Evolutionary conservation across 2,888 invertebrate species (phyloP), one percentile per base, ranked within the genome.

Genomic region (Megaustenia siamemsis): DNA sequence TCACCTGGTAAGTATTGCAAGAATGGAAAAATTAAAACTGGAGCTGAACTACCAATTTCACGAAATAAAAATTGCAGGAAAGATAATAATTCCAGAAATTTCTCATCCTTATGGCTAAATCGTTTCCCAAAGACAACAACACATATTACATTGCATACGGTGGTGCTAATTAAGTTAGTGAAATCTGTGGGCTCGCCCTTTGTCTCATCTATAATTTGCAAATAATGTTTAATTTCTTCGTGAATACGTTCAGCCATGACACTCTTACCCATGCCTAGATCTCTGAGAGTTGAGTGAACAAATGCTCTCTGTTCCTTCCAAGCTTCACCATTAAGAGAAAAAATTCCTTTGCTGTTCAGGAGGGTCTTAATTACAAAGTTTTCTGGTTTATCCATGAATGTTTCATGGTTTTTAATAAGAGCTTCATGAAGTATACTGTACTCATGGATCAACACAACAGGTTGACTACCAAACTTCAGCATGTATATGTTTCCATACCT

Each of bases 251-350:
- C 76, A 40, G 73, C 85, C 81, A 85, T 81, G 24, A 81, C 35
- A 40, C 77, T 81, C 18, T 45, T 60, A 10, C 85, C 81, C 75
- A 81, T 81, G 0, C 81, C 85, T n/a, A 81, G 45, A 49, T 49
- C 38, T 43, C 60, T 66, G 1, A 85, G 63, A 32, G 77, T 56
- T 18, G 49, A 28, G 3, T 71, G 53, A 10, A 78, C 38, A 76
- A 85, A 82, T n/a, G 28, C 38, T 35, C 85, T 49, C 32, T 81
- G 82, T 73, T 75, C 81, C 53, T 69, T 79, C 84, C 84, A 84
- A 1, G 40, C 63, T 6, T 56, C 56, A 28, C 79, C 84, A 2
- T 28, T 43, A 0, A 78, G 43, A 28, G 79, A 53, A 5, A 84
- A 71, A 3, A 84, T 53, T 10, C 84, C 84, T 28, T 60, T 40